Evolutionary conservation across 2,888 invertebrate genomes (phyloP), one percentile per base, ranked within the genome.

Genomic region (Noctua janthe): DNA sequence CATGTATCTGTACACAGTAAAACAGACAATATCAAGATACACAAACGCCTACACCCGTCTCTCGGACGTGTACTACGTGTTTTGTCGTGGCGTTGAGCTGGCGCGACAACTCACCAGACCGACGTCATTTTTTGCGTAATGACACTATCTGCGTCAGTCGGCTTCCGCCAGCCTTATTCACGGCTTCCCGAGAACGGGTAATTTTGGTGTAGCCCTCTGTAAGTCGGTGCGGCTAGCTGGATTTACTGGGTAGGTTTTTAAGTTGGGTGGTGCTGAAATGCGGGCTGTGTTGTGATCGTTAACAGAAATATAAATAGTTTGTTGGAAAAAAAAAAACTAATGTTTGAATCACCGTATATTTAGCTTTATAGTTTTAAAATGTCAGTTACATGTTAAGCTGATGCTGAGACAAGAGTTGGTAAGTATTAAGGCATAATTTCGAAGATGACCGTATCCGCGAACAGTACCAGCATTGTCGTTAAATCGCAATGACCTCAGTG

Each of bases 161-260:
- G 70, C 78, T 83, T 86, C 87, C 87, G 88, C 71, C 70, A 71
- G 75, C 88, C 81, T 88, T 88, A 87, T 87, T 88, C 87, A 87
- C 81, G 87, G 80, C 77, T 88, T 86, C 66, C 87, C 76, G 76
- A 77, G 81, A 67, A 62, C 77, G 80, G 83, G 81, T 78, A 88
- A 86, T 83, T 86, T 89, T 71, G 78, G 81, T 73, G 84, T 71
- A 80, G 74, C 47, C 76, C 71, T 29, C 70, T 69, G 74, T 78
- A 81, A 82, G 78, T 75, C 59, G 51, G 51, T 35, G 76, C 80
- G 78, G 74, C 54, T 77, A 51, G 78, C 77, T 76, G 71, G 78
- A 89, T 78, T 83, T 88, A 76, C 70, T 74, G 43, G 47, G 62
- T 75, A 13, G 64, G 67, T 66, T 85, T 80, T 76, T 59, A 75